Evolutionary conservation across 2,888 invertebrate species (phyloP).

Genomic region (Minunthozetes semirufus): DNA sequence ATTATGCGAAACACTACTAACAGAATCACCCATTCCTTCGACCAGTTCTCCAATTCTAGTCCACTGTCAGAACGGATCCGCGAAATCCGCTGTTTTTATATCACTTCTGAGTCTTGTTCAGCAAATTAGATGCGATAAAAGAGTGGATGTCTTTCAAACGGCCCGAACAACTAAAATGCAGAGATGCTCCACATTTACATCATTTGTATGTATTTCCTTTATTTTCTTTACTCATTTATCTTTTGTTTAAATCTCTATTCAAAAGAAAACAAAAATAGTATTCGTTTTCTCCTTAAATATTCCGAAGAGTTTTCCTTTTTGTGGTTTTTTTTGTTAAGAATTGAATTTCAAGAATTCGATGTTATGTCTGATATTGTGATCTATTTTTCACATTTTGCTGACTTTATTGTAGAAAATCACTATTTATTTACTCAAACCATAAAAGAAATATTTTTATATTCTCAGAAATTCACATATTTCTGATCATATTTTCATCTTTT

Average conservation of each 20-base stretch:
- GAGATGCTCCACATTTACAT: slow-evolving; percentile 72
- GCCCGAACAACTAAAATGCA: slow-evolving; percentile 76
- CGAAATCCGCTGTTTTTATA: slow-evolving; percentile 81
- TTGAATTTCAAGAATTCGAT: no score
- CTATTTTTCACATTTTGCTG: no score
- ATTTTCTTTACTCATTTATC: background rate
- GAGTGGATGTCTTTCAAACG: slow-evolving; percentile 76
- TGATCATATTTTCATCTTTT: background rate
- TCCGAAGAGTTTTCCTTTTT: no score
- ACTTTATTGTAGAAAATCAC: no score
- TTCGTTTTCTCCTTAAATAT: no score
- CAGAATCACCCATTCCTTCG: background rate
- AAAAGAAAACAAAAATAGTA: background rate
- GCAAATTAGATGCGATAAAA: slow-evolving; percentile 71
- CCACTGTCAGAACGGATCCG: slow-evolving; percentile 63
- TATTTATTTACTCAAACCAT: no score
- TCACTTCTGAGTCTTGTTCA: slow-evolving; percentile 76
- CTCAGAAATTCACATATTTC: background rate
- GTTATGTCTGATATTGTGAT: no score
- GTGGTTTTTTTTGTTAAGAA: no score
- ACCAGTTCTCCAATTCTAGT: slow-evolving; percentile 32
- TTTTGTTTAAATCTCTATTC: background rate
- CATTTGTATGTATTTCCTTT: slow-evolving; percentile 59
- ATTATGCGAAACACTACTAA: slow-evolving; percentile 31
- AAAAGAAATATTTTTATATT: no score